Percentiles rank a stretch among this genome's conserved stretches.
Evolutionary conservation across 2,888 invertebrate species (phyloP).

Genomic region (Eurois occulta): DNA sequence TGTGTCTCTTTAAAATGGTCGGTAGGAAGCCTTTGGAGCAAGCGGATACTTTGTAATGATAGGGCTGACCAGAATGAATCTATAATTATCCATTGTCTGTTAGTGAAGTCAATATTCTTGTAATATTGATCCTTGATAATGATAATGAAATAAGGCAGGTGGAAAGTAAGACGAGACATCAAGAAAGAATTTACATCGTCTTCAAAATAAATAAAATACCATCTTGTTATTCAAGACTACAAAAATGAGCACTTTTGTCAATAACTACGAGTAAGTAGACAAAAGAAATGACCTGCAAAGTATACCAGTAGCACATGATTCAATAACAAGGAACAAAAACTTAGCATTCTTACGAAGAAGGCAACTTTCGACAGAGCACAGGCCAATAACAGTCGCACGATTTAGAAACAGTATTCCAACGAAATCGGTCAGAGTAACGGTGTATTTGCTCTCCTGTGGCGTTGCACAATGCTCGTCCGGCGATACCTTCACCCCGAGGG

Average conservation of each 20-base stretch:
- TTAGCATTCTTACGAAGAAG: conserved; percentile 30
- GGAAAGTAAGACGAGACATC: conserved; percentile 6
- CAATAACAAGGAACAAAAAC: conserved; percentile 47
- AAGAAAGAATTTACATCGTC: background rate
- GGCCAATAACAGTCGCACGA: conserved; percentile 48
- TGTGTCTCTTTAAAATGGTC: conserved; percentile 56
- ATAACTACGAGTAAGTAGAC: background rate
- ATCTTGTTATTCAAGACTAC: background rate
- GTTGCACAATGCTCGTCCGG: conserved; percentile 69
- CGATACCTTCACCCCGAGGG: conserved; percentile 68
- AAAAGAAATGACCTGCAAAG: conserved; percentile 12
- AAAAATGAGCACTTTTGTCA: conserved; percentile 13
- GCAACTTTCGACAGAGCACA: conserved; percentile 43
- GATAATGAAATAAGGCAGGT: conserved; percentile 31
- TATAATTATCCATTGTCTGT: conserved; percentile 66
- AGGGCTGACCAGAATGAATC: conserved; percentile 63
- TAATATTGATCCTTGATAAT: conserved; percentile 45
- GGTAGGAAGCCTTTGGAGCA: conserved; percentile 53
- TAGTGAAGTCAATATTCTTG: conserved; percentile 53
- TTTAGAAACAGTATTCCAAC: conserved; percentile 65
- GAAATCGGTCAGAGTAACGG: conserved; percentile 69
- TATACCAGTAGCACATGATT: conserved; percentile 29
- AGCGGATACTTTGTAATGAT: conserved; percentile 64
- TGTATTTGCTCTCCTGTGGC: conserved; percentile 65
- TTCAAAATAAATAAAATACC: background rate